Conservation (phyloP, 2,797 vertebrate genomes). For the Amblyraja radiata region DNA sequence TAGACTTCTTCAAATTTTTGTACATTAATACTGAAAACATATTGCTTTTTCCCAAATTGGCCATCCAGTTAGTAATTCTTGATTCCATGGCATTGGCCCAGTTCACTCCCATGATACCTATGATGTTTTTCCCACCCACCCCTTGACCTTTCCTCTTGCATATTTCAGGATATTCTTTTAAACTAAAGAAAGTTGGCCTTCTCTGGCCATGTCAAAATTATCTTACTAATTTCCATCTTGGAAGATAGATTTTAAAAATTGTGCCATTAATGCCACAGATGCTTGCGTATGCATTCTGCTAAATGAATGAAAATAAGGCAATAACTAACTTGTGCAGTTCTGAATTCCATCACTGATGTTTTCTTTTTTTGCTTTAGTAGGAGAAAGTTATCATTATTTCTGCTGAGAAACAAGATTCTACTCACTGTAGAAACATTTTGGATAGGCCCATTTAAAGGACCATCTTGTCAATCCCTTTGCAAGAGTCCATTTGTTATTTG, state of each 20-base stretch:
- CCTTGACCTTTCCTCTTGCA: neutral
- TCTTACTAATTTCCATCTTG: neutral
- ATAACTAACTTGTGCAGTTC: neutral
- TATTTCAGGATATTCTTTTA: neutral
- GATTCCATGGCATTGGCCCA: neutral
- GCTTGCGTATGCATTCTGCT: no score
- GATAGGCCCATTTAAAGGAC: neutral
- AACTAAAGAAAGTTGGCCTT: neutral
- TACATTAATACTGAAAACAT: no score
- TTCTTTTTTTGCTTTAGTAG: neutral
- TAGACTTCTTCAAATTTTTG: neutral
- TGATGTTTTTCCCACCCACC: neutral
- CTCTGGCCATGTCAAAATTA: neutral
- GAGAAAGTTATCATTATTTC: neutral
- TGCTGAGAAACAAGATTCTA: neutral
- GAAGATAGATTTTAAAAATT: neutral
- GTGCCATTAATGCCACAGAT: neutral
- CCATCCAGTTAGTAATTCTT: neutral
- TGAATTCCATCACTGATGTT: neutral
- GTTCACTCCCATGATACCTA: neutral
- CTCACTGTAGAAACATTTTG: neutral
- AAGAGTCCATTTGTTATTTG: no score
- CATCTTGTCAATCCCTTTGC: neutral
- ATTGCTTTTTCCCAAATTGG: neutral
- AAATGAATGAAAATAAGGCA: neutral